Base-by-base conservation (phyloP, 2,113 vertebrate species). In the Macquaria australasica region DNA sequence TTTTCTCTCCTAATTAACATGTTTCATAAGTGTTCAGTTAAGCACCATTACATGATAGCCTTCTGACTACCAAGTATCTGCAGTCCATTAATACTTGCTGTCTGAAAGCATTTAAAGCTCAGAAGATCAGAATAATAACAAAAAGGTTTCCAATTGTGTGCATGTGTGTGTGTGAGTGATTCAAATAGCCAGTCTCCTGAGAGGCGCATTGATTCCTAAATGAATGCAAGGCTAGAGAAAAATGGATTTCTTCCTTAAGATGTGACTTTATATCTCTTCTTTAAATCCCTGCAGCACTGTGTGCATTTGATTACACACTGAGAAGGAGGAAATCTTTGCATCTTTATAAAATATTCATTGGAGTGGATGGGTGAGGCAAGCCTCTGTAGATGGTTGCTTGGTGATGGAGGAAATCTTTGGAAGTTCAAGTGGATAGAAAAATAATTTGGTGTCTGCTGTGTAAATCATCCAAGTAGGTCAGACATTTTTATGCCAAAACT, bases 321-420 rank as follows among this genome's bases (percentile, higher is more conserved):
- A 91, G 93, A 94, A 87, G 86, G 84, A 89, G 87, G 88, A 90
- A 93, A 93, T 93, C 94, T 95, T 95, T 94, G 95, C 95, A 96
- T 96, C 94, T 94, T 94, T 94, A 96, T 95, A 95, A 96, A 96
- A 96, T 95, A 96, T 96, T 95, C 93, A 96, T 95, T 43, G 67
- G 79, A 88, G 83, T 77, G 84, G 90, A 92, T 92, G 91, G 85
- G 87, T 90, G 88, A 94, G 91, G 87, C 92, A 90, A 86, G 81
- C 86, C 88, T 93, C 83, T 80, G 83, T 83, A 81, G 76, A 91
- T 85, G 90, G 91, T 91, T 94, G 91, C 92, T 90, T 85, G 77
- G 87, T 78, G 84, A 89, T 91, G 87, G 73, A 77, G 81, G 73
- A 88, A 89, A 88, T 90, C 73, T 92, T 89, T 88, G 86, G 86